Evolutionary conservation across 37 sponge, comb jelly and placozoan genomes (phyloP), one percentile per base, ranked within the genome.

Genomic region (Corticium candelabrum): DNA sequence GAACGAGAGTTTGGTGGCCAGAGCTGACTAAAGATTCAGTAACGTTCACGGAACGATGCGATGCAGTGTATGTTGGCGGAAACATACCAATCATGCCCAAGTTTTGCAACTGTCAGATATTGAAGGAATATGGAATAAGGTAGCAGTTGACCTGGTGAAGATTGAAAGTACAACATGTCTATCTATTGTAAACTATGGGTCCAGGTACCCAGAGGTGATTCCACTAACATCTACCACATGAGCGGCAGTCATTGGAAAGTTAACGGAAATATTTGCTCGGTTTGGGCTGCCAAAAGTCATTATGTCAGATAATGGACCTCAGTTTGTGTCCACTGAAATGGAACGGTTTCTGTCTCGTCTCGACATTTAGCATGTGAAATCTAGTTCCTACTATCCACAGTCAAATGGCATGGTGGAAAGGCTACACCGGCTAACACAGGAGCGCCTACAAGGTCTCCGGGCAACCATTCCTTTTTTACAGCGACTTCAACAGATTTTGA

Each of bases 271-370:
- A 67, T 87, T 87, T 41, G 67, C 83, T 27, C 33, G 78, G 39
- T 81, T 67, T 30, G 84, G 88, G 7, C n/a, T 83, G 80, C 39
- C 76, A 80, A n/a, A n/a, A n/a, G n/a, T n/a, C n/a, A n/a, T n/a
- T n/a, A n/a, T n/a, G n/a, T n/a, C n/a, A n/a, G n/a, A n/a, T n/a
- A n/a, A n/a, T n/a, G n/a, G n/a, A n/a, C n/a, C n/a, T n/a, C n/a
- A n/a, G n/a, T n/a, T n/a, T 29, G 57, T 70, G 33, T 68, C 73
- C 0, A 5, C 3, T 3, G 81, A 80, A 50, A 73, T 85, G 36
- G 7, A 41, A 29, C 5, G 11, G 5, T 43, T 43, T 11, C 56
- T 43, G 11, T 5, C 56, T 11, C 56, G 56, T 43, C 56, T 43
- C 56, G 56, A 11, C 5, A 11, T 43, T 11, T 11, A 43, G 11